Base-by-base conservation (phyloP, 2,888 invertebrate species). In the Monochamus alternatus region DNA sequence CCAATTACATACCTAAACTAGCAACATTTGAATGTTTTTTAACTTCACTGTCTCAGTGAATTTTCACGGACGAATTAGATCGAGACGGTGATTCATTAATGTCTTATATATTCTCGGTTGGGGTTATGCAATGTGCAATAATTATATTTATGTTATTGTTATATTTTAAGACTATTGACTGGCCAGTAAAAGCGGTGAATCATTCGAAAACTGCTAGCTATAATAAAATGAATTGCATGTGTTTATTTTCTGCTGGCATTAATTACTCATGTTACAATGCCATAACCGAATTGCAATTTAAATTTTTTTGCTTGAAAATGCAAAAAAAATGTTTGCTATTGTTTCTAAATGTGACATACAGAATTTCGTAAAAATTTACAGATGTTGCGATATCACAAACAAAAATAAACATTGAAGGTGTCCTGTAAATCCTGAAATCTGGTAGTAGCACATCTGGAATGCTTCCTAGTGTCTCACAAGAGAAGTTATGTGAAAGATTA, bases 141-240 rank as follows among this genome's bases (percentile, higher is more conserved):
- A 69, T 63, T 52, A 60, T 71, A 71, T 71, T 47, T 69, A 60
- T 69, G 60, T 69, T 69, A 62, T 60, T 71, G 66, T 66, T 66
- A 52, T 66, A 71, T 71, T 71, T 71, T 63, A 52, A 44, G 52
- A 71, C 51, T 52, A 63, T 71, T 52, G 63, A 71, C 62, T 63
- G 63, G 44, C n/a, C 63, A 38, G 38, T 63, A 47, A 71, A 63
- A 31, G 71, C 38, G 52, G 44, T 71, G 71, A 71, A 51, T 71
- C 71, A 63, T 71, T 60, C 31, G 30, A 60, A 69, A 69, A 60
- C 59, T 51, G 69, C 47, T n/a, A 60, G 10, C 30, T 62, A 52
- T 66, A 38, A 38, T 22, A 71, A 71, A 52, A 63, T 71, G 63
- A 38, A 52, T 62, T 62, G 32, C 22, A 62, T 62, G 52, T 63